These are phyloP conservation scores for Sceliomorpha sp. DNA, from an alignment of 2,888 invertebrate species.

Conservation along the genomic window DNA sequence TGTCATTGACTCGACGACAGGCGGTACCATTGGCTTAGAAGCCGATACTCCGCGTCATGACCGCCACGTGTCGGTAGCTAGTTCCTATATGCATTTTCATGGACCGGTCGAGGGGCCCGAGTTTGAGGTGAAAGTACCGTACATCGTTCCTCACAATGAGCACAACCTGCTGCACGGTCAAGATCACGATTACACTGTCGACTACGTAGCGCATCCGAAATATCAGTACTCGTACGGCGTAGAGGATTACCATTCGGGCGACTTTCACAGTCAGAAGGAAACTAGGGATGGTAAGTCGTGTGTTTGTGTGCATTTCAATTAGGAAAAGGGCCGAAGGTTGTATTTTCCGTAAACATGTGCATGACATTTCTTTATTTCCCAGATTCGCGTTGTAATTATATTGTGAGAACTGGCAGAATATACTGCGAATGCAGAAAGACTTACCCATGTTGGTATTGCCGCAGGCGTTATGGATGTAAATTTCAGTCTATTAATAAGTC, in stretches of 20 bases:
- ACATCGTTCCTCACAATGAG: conserved; percentile 62
- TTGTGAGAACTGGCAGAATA: too few species aligned
- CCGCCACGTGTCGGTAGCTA: conserved; percentile 67
- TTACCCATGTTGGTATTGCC: too few species aligned
- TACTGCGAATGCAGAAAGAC: too few species aligned
- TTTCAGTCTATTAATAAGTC: too few species aligned
- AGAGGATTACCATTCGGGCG: conserved; percentile 76
- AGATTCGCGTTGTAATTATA: too few species aligned
- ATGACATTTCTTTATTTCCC: too few species aligned
- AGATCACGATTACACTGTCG: conserved; percentile 62
- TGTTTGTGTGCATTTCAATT: too few species aligned
- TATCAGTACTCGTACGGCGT: conserved; percentile 75
- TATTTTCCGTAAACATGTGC: too few species aligned
- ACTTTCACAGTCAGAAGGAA: conserved; percentile 79
- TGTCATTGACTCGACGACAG: conserved; percentile 35
- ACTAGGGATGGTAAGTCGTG: conserved; percentile 73
- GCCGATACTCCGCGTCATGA: conserved; percentile 44
- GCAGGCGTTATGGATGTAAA: too few species aligned
- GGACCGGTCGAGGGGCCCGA: conserved; percentile 76
- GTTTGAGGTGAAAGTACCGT: conserved; percentile 74
- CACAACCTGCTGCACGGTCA: conserved; percentile 62
- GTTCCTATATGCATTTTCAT: conserved; percentile 75
- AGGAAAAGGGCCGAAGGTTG: too few species aligned
- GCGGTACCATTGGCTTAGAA: conserved; percentile 42
- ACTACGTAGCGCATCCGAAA: conserved; percentile 75